Evolutionary conservation across 1,140 invertebrate genomes (phyloP).

Genomic region (Achatina immaculata): DNA sequence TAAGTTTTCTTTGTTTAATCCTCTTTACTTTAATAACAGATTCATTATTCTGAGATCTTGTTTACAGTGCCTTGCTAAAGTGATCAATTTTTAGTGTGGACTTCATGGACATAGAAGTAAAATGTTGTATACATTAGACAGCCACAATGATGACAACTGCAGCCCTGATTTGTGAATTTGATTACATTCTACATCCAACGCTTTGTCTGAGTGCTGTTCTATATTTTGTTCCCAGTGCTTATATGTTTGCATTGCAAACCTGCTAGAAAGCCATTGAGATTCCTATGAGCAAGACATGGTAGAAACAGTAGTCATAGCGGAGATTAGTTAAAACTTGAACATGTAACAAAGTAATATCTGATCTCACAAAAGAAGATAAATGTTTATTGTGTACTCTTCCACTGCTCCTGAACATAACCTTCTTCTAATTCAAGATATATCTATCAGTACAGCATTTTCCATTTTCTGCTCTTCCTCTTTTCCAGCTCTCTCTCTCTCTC

Average conservation of each 20-base stretch:
- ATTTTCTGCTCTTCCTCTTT: too few relatives aligned
- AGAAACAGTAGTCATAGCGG: not conserved
- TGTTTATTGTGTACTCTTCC: not conserved
- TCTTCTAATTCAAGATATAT: not conserved
- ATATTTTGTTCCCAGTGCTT: not conserved
- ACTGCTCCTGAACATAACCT: not conserved
- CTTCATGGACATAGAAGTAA: not conserved
- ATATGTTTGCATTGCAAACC: not conserved
- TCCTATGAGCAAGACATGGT: not conserved
- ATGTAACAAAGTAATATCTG: not conserved
- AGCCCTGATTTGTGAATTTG: not conserved
- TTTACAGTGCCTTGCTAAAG: not conserved
- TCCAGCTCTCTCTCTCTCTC: too few relatives aligned
- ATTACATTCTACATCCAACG: not conserved
- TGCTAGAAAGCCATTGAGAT: not conserved
- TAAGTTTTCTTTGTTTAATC: too few relatives aligned
- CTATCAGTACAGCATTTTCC: too few relatives aligned
- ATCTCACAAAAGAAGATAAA: not conserved
- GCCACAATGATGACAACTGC: not conserved
- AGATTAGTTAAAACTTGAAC: not conserved
- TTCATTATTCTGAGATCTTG: too few relatives aligned
- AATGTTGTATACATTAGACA: not conserved
- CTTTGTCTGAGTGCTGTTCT: not conserved
- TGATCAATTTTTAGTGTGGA: not conserved
- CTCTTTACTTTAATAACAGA: too few relatives aligned